A percentile compares a stretch with the other conserved stretches of the same genome.
phyloP scores from a whole-genome alignment of 2,113 vertebrate genomes.

The Ahaetulla prasina region DNA sequence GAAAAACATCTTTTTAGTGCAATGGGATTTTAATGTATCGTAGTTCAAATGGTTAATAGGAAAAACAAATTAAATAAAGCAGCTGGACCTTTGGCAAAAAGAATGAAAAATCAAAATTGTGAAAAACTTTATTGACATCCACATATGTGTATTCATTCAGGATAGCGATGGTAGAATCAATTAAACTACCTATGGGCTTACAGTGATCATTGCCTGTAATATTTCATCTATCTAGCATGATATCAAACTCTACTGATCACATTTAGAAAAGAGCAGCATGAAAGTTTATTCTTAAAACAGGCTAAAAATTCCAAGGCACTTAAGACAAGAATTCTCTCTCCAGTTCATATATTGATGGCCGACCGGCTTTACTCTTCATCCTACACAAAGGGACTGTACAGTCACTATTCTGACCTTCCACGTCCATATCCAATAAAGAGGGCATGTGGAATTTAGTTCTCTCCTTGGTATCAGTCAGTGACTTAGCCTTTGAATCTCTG shows the following conservation, averaged over 20 bases:
- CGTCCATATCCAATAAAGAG: constrained; percentile 80
- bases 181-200: constrained; percentile 23
- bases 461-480: constrained; percentile 61
- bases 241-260: constrained; percentile 30
- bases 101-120: constrained; percentile 15
- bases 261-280: constrained; percentile 57
- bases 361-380: constrained; percentile 74
- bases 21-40: neutral
- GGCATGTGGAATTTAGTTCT: constrained; percentile 62
- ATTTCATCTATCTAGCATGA: constrained; percentile 21
- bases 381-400: constrained; percentile 83
- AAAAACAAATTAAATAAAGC: neutral
- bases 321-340: constrained; percentile 87
- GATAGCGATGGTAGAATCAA: constrained; percentile 10
- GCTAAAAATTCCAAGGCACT: constrained; percentile 55
- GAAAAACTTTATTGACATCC: neutral
- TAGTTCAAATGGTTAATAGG: neutral
- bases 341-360: constrained; percentile 77
- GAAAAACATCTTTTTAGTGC: neutral
- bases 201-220: neutral
- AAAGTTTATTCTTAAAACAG: constrained; percentile 34
- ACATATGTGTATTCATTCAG: neutral
- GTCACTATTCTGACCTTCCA: constrained; percentile 86
- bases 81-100: neutral
- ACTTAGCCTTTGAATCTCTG: constrained; percentile 53